Evolutionary conservation across 2,113 vertebrate species (phyloP).

Genomic region (Tympanuchus pallidicinctus): DNA sequence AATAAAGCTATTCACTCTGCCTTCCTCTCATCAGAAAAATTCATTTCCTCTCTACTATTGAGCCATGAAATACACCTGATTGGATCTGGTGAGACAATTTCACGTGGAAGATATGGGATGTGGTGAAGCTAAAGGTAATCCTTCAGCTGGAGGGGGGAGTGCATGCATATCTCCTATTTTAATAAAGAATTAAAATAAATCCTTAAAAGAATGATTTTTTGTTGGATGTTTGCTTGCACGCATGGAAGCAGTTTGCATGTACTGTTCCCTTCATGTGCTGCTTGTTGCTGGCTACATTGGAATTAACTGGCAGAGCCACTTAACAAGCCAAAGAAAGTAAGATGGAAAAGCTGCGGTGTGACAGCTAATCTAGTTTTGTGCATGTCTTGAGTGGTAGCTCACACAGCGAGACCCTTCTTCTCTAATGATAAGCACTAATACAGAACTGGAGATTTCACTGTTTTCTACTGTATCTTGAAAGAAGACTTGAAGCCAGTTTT

Average conservation of each 20-base stretch:
- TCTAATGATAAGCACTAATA: background rate
- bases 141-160: background rate
- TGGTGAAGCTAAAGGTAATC: slow-evolving; percentile 1
- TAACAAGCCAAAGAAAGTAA: background rate
- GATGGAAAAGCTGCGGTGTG: background rate
- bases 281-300: background rate
- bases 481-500: background rate
- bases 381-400: rapidly evolving
- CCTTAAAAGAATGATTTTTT: background rate
- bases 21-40: slow-evolving; percentile 28
- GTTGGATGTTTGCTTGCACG: background rate
- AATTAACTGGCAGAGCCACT: background rate
- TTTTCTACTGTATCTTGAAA: background rate
- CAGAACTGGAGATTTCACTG: background rate
- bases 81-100: slow-evolving; percentile 3
- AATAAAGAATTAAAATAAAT: slow-evolving; percentile 9
- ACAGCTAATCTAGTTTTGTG: background rate
- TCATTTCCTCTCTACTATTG: slow-evolving; percentile 46
- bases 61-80: slow-evolving; percentile 43
- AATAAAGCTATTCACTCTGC: slow-evolving; percentile 25
- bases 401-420: background rate
- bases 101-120: background rate
- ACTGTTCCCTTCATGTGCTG: rapidly evolving
- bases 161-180: background rate
- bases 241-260: background rate